phyloP scores from a whole-genome alignment of 2,888 invertebrate genomes.

The Aphidoletes aphidimyza region DNA sequence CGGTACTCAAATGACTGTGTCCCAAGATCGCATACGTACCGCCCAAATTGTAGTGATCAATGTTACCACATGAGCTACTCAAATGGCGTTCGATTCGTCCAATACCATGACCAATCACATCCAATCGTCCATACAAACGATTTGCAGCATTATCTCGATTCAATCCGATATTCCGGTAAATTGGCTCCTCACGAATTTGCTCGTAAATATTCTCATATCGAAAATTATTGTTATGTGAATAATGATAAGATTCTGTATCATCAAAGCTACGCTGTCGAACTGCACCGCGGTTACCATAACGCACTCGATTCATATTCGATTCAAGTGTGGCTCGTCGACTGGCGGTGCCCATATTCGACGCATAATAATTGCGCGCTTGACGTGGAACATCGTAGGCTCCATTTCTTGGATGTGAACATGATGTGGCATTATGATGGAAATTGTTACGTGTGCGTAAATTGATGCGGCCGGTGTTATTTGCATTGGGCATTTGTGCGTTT shows the following conservation, averaged over 20 bases:
- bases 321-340: slow-evolving; percentile 63
- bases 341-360: background rate
- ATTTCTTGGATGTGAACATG: slow-evolving; percentile 1
- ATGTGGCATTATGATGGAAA: background rate
- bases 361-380: slow-evolving; percentile 61
- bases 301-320: slow-evolving; percentile 60
- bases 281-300: slow-evolving; percentile 57
- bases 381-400: slow-evolving; percentile 64
- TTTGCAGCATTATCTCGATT: slow-evolving; percentile 57
- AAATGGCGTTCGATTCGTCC: slow-evolving; percentile 72
- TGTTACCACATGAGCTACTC: slow-evolving; percentile 75
- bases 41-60: slow-evolving; percentile 67
- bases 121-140: slow-evolving; percentile 68
- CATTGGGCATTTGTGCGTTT: slow-evolving; percentile 57
- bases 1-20: slow-evolving; percentile 66
- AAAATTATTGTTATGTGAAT: slow-evolving; percentile 57
- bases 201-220: slow-evolving; percentile 69
- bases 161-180: slow-evolving; percentile 62
- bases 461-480: slow-evolving; percentile 58
- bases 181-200: slow-evolving; percentile 69
- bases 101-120: slow-evolving; percentile 69
- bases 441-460: slow-evolving; percentile 63
- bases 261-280: slow-evolving; percentile 65
- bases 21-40: slow-evolving; percentile 67
- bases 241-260: slow-evolving; percentile 66